These are phyloP conservation scores for Gallinago jamesoni DNA, from an alignment of 2,113 vertebrate genomes.

Conservation along the genomic window DNA sequence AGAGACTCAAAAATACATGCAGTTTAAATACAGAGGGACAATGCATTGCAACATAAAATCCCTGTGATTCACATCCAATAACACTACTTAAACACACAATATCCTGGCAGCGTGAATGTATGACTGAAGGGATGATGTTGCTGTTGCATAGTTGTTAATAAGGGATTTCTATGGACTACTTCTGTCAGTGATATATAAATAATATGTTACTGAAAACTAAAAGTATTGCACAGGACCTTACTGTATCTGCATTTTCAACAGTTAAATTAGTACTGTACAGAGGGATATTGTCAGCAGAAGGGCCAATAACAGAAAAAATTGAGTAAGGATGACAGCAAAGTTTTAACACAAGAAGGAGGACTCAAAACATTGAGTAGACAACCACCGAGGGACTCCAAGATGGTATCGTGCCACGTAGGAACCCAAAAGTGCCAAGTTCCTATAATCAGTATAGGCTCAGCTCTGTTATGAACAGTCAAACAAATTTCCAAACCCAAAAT, in stretches of 20 bases:
- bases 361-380: not conserved
- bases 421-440: not conserved
- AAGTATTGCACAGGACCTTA: not conserved
- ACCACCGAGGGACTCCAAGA: not conserved
- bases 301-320: not conserved
- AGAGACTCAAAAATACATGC: not conserved
- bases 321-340: not conserved
- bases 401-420: accelerated
- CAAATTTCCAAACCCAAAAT: not conserved
- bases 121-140: not conserved
- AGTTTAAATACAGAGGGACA: not conserved
- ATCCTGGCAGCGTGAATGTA: not conserved
- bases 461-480: not conserved
- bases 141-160: not conserved
- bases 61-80: not conserved
- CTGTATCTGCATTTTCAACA: not conserved
- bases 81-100: not conserved
- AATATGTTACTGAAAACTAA: not conserved
- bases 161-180: not conserved
- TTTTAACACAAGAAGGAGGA: not conserved
- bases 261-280: not conserved
- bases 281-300: not conserved
- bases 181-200: not conserved
- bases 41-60: not conserved
- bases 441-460: not conserved